These are phyloP conservation scores for Grammomys surdaster DNA, from an alignment of 2,113 vertebrate genomes.

Conservation along the genomic window DNA sequence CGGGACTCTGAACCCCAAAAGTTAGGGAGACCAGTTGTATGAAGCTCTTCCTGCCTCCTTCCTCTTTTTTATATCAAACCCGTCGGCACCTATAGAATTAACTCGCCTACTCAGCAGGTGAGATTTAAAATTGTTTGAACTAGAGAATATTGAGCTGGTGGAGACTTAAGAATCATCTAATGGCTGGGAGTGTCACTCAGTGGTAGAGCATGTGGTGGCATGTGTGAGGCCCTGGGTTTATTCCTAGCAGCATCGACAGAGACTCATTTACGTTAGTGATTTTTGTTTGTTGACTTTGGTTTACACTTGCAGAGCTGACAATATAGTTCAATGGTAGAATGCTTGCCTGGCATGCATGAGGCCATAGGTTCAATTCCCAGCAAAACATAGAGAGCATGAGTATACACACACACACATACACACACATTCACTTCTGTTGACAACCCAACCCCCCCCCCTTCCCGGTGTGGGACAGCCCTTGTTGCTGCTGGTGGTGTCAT, in stretches of 20 bases:
- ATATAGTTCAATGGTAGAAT: background rate
- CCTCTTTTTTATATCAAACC: background rate
- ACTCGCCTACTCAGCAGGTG: background rate
- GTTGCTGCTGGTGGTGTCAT: background rate
- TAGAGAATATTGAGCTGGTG: background rate
- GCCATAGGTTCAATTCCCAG: background rate
- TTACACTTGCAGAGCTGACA: background rate
- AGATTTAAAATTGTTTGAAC: slow-evolving; percentile 18
- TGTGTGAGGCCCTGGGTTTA: background rate
- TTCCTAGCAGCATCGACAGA: background rate
- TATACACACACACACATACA: background rate
- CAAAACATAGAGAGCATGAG: background rate
- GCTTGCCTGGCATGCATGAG: background rate
- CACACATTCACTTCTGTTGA: background rate
- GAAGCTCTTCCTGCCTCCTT: too few relatives aligned
- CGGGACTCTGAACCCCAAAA: background rate
- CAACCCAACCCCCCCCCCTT: too few relatives aligned
- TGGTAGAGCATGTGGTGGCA: background rate
- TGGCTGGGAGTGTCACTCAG: background rate
- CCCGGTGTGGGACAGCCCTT: background rate
- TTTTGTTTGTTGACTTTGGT: background rate
- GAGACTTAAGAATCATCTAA: background rate
- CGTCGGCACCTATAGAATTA: background rate
- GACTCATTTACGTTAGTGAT: background rate
- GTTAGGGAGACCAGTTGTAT: background rate